Evolutionary conservation across 2,797 vertebrate species (phyloP), one percentile per base, ranked within the genome.

Genomic region (Champsocephalus esox): DNA sequence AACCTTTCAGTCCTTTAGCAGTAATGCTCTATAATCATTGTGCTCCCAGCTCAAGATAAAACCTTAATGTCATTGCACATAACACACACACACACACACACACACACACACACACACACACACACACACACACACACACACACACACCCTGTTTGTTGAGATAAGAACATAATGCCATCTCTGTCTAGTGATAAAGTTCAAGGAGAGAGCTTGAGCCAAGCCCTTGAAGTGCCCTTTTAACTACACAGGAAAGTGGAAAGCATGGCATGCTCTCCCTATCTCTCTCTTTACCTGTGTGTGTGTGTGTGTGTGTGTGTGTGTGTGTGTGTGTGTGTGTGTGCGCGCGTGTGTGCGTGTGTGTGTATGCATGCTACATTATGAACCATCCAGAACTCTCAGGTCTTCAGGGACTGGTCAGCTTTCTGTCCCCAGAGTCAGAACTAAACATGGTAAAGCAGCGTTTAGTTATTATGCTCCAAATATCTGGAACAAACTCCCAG

Each of bases 131-230:
- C 58, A 61, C 12, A 38, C 66, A 61, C 38, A 63, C 56, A 71
- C 68, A 61, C 66, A 67, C 52, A 76, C 28, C 45, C 61, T 70
- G 75, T 84, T 83, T 81, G 87, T 77, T 81, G 67, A 85, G 87
- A 91, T 90, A 89, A 89, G 73, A 76, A 66, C 66, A 82, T 86
- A 90, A 89, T 90, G 87, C 68, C 85, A 89, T 71, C 43, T 87
- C 78, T 68, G 73, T 84, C 54, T 84, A 57, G 73, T 84, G 80
- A 90, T 89, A 88, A 88, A 91, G 92, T 93, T 92, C 89, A 92
- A 93, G 92, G 88, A 72, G 80, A 91, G 69, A 82, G 66, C 70
- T 48, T 54, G 19, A 83, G 62, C 56, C 60, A 24, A 85, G 75
- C 64, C 81, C 86, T 83, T 86, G 58, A 88, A 74, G 43, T 81